Base-by-base conservation (phyloP, 2,888 invertebrate genomes). In the Melanchra persicariae region DNA sequence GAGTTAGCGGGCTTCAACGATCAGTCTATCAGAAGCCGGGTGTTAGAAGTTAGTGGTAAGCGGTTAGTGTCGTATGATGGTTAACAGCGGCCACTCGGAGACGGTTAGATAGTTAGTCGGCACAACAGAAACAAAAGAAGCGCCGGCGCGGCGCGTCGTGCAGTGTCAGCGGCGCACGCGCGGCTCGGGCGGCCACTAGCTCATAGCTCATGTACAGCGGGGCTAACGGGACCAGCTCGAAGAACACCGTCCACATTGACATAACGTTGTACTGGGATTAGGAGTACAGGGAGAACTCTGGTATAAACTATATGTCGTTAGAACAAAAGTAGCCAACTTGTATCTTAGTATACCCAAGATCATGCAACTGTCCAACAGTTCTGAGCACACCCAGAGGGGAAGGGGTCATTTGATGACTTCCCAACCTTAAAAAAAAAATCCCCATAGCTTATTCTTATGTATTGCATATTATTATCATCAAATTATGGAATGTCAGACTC, bases 41-140 rank as follows among this genome's bases (percentile, higher is more conserved):
- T 26, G 70, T 77, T 70, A 55, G 34, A 70, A 83, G 91, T 93
- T 92, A 93, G 93, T 92, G 89, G 85, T 79, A 94, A 93, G 94
- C 93, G 80, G 76, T 82, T 82, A 87, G 89, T 89, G 86, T 83
- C 86, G 85, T 87, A 91, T 91, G 90, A 88, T 88, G 86, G 90
- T 93, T 93, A 93, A 91, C 87, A 88, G 87, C 81, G 80, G 83
- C 80, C 85, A 83, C 76, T 81, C 79, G 64, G 83, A 80, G 85
- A 80, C 79, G 63, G 71, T 84, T 81, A 82, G 72, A 71, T 58
- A 79, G 85, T 86, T 86, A 87, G 84, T 88, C 77, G 71, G 74
- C 87, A 92, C 89, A 90, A 88, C 90, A 91, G 87, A 91, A 90
- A 90, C 80, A 91, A 88, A 93, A 89, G 81, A 90, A 91, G 92